Evolutionary conservation across 2,113 vertebrate genomes (phyloP), one percentile per base, ranked within the genome.

Genomic region (Crotalus viridis): DNA sequence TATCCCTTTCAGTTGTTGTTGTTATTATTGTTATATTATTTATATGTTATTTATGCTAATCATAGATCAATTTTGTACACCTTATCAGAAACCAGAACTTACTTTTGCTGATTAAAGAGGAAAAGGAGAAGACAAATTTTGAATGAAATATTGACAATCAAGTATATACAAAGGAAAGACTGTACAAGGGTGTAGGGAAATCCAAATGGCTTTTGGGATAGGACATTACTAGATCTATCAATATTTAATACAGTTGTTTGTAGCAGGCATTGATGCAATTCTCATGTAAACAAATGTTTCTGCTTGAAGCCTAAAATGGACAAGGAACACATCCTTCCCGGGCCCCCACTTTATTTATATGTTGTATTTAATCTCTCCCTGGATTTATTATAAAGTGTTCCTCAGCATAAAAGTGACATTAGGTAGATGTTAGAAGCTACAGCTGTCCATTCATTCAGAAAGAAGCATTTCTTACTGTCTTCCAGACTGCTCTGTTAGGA

Each of bases 61-160:
- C 95, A 97, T 94, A 96, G 95, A 96, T 96, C 92, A 92, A 93
- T 94, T 95, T 96, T 96, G 95, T 90, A 97, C 94, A 96, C 92
- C 91, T 95, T 95, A 96, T 95, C 96, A 95, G 94, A 96, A 94
- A 93, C 91, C 94, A 88, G 55, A 95, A 91, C 59, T 97, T 96
- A 96, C 96, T 90, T 92, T 95, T 95, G 93, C 86, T 46, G 94
- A 95, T 95, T 95, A 88, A 93, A 91, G 92, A 96, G 96, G 95
- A 96, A 90, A 92, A 92, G 95, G 96, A 92, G 93, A 90, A 56
- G 24, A 59, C 46, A 96, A 97, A 97, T 96, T 97, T 97, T 94
- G 91, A 96, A 96, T 94, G 94, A 97, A 97, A 87, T 97, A 96
- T 96, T 97, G 98, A 98, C 97, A 98, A 98, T 98, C 98, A 98